Evolutionary conservation across 2,113 vertebrate genomes (phyloP), one percentile per base, ranked within the genome.

Genomic region (Phalacrocorax carbo): DNA sequence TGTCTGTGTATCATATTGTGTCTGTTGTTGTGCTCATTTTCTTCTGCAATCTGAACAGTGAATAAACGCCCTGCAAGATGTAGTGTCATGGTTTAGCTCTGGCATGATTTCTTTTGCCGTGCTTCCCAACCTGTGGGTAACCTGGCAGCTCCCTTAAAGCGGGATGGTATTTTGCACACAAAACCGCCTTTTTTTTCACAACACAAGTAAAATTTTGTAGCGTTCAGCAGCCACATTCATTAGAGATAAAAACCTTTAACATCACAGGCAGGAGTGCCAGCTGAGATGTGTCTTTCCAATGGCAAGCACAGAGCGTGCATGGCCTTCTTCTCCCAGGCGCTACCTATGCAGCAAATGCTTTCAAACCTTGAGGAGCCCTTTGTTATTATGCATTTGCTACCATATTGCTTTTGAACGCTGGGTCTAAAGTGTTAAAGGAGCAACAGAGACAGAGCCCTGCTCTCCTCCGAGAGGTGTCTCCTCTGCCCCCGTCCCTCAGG

Each of bases 241-340:
- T 46, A 62, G n/a, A 49, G 7, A 61, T 32, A 46, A 26, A 44
- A 57, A 32, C 12, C 19, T 44, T 61, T 32, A 60, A n/a, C n/a
- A 27, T 17, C 52, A 55, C 22, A 26, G 44, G 52, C 46, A 36
- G 66, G 34, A 42, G 14, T 1, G 0, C 38, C 0, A 1, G 44
- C 46, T 78, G 64, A 60, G 64, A 13, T 65, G 57, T 77, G 51
- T 65, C 82, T 66, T 65, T 32, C 38, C 38, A 25, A 46, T 1
- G 2, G 44, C 51, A 44, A 44, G 36, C 2, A 1, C 9, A 10
- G 51, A 60, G 34, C 1, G 0, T 10, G 5, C 7, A 1, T 19
- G 42, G 36, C 22, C 22, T 34, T 34, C 30, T 38, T 22, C 64
- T 85, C 79, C 52, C 44, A 25, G 42, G 8, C 15, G 21, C 30